Evolutionary conservation across 30 jellyfish, hydroid and myxozoan genomes (phyloP).

Genomic region (Pseudorhiza aurosa): DNA sequence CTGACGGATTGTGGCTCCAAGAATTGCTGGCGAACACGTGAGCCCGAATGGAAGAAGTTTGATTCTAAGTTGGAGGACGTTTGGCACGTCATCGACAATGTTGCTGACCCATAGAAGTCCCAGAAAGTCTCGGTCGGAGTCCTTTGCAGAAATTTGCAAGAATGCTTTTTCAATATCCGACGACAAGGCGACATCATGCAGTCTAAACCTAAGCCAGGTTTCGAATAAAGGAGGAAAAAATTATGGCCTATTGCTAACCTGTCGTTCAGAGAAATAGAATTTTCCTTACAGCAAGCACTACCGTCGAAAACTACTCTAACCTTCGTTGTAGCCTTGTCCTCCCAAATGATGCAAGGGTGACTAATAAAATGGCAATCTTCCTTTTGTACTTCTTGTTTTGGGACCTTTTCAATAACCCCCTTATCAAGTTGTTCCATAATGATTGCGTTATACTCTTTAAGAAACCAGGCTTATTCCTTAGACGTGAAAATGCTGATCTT

Average conservation of each 20-base stretch:
- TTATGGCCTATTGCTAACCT: background rate
- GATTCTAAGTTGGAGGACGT: slow-evolving; percentile 8
- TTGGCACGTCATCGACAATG: background rate
- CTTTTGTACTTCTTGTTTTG: background rate
- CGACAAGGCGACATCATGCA: background rate
- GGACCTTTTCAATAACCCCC: slow-evolving; percentile 14
- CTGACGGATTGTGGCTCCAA: slow-evolving; percentile 29
- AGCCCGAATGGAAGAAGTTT: slow-evolving; percentile 28
- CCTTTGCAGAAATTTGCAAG: slow-evolving; percentile 22
- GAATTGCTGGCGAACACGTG: slow-evolving; percentile 16
- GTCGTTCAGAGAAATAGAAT: slow-evolving; percentile 17
- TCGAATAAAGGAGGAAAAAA: slow-evolving; percentile 22
- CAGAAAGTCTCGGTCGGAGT: slow-evolving; percentile 33
- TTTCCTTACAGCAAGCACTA: background rate
- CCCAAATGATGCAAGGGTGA: slow-evolving; percentile 3
- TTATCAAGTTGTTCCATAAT: background rate
- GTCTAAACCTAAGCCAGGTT: slow-evolving; percentile 6
- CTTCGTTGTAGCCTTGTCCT: slow-evolving; percentile 28
- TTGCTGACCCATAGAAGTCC: slow-evolving; percentile 44
- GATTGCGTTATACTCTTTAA: slow-evolving; percentile 1
- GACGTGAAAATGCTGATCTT: background rate
- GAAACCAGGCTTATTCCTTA: slow-evolving; percentile 1
- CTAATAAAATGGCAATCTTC: slow-evolving; percentile 5
- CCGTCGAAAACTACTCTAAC: slow-evolving; percentile 31
- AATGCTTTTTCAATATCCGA: slow-evolving; percentile 54